Evolutionary conservation across 1,140 invertebrate genomes (phyloP).

Genomic region (Cydia amplana): DNA sequence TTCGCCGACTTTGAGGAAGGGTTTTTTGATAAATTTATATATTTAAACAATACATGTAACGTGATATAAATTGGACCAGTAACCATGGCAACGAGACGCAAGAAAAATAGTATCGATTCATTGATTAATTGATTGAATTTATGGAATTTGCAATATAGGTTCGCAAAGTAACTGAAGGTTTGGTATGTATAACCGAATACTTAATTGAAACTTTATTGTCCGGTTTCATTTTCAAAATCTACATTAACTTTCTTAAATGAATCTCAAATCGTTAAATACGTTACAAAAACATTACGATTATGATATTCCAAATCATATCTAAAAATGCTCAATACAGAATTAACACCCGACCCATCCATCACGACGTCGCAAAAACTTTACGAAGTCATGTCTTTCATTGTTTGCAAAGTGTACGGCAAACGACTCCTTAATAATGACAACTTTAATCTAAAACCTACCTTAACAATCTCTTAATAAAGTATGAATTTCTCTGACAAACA

Average conservation of each 20-base stretch:
- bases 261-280: not conserved
- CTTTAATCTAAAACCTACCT: not conserved
- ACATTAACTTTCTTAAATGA: not conserved
- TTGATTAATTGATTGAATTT: too few relatives aligned
- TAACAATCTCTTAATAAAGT: not conserved
- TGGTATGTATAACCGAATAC: too few relatives aligned
- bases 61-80: too few relatives aligned
- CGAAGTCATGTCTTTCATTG: constrained; percentile 30
- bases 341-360: constrained; percentile 27
- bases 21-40: not conserved
- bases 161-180: too few relatives aligned
- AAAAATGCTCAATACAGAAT: constrained; percentile 26
- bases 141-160: too few relatives aligned
- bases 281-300: not conserved
- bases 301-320: constrained; percentile 19
- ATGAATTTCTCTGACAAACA: not conserved
- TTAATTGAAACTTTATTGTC: too few relatives aligned
- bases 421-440: constrained; percentile 11
- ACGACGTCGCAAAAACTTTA: constrained; percentile 26
- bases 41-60: not conserved
- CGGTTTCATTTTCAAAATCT: too few relatives aligned
- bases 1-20: not conserved
- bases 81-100: too few relatives aligned
- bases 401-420: constrained; percentile 30
- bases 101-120: too few relatives aligned